phyloP scores from a whole-genome alignment of 2,797 vertebrate genomes.

The Parauchenoglanis ngamensis region DNA sequence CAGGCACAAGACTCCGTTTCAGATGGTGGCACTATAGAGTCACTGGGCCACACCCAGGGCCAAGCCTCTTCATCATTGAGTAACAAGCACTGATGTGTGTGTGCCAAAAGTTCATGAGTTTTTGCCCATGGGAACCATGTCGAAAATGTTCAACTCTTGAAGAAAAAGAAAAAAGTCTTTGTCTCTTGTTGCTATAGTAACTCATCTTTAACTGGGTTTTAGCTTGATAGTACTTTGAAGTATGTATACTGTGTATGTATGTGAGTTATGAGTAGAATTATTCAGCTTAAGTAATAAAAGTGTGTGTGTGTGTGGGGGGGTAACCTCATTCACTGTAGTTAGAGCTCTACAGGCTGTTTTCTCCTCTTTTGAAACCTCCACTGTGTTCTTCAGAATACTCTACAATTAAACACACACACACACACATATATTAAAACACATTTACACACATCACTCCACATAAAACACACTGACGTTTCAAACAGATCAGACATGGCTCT shows the following conservation, averaged over 20 bases:
- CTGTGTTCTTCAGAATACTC: constrained; percentile 77
- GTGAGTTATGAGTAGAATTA: not conserved
- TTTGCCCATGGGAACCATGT: too few relatives aligned
- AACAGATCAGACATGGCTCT: not conserved
- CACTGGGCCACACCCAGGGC: too few relatives aligned
- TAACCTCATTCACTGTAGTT: constrained; percentile 73
- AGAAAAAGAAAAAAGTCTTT: too few relatives aligned
- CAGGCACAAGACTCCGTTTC: too few relatives aligned
- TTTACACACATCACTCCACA: not conserved
- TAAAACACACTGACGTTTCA: not conserved
- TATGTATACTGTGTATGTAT: not conserved
- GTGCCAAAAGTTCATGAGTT: too few relatives aligned
- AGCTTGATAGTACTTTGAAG: not conserved
- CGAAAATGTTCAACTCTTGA: too few relatives aligned
- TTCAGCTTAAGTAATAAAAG: not conserved
- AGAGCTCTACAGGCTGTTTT: constrained; percentile 74
- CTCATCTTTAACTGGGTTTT: too few relatives aligned
- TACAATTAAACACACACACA: constrained; percentile 48
- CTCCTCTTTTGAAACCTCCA: constrained; percentile 71
- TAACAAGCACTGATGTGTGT: too few relatives aligned
- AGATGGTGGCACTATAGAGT: too few relatives aligned
- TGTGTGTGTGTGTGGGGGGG: not conserved
- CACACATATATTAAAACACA: not conserved
- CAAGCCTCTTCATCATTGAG: too few relatives aligned
- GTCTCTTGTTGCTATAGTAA: too few relatives aligned